Percentiles rank a stretch among this genome's conserved stretches.
phyloP scores from a whole-genome alignment of 2,113 vertebrate genomes.

The Elachura formosa region DNA sequence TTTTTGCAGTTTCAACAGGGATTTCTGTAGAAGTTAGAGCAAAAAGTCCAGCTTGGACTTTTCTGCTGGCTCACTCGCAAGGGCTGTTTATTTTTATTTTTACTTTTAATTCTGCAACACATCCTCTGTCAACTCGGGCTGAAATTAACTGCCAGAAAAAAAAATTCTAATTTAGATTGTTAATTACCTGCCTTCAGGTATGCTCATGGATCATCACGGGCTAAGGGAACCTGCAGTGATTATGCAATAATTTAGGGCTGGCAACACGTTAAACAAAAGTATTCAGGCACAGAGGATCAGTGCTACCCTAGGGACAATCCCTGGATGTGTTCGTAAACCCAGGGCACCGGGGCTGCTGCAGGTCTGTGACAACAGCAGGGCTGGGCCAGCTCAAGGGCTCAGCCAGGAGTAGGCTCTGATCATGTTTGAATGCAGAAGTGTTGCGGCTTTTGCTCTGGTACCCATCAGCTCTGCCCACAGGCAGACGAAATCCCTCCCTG shows the following conservation, averaged over 20 bases:
- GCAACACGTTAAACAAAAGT: not conserved
- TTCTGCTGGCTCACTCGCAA: not conserved
- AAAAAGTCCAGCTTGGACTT: not conserved
- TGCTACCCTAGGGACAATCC: not conserved
- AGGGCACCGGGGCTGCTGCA: not conserved
- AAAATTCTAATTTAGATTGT: constrained; percentile 30
- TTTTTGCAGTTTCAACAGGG: not conserved
- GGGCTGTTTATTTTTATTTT: not conserved
- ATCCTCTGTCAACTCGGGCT: not conserved
- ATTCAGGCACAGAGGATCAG: not conserved
- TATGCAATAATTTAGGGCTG: not conserved
- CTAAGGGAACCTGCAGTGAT: not conserved
- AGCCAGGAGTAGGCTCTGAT: not conserved
- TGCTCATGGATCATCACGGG: not conserved
- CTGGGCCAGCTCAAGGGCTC: not conserved
- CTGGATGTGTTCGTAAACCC: not conserved
- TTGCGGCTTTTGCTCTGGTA: not conserved
- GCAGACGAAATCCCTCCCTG: not conserved
- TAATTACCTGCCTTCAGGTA: constrained; percentile 54
- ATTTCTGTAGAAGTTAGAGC: not conserved
- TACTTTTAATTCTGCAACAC: not conserved
- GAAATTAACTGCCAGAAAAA: constrained; percentile 24
- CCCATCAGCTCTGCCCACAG: not conserved
- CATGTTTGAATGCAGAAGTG: not conserved
- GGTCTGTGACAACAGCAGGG: not conserved